Base-by-base conservation (phyloP, 2,888 invertebrate genomes). In the Cryptocephalus moraei region DNA sequence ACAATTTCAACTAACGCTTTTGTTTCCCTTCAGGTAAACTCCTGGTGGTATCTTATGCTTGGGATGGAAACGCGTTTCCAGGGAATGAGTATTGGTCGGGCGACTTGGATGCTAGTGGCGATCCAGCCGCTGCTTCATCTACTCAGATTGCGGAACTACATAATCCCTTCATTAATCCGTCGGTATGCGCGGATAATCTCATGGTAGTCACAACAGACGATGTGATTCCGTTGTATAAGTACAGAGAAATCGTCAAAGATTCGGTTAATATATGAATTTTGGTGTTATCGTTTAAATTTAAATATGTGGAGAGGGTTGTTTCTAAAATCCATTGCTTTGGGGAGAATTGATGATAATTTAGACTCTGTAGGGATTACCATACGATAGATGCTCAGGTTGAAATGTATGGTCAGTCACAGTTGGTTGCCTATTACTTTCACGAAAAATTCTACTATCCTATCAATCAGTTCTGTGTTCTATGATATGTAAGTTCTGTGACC, bases 21-120 rank as follows among this genome's bases (percentile, higher is more conserved):
- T 2, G 3, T n/a, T 36, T 36, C 36, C 4, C 2, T 36, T 36
- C 36, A 56, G 58, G 53, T 11, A 58, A 58, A 49, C 48, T 60
- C 11, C 39, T 58, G 14, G 53, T 60, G 4, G 58, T 58, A 12
- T 57, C 59, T 12, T 60, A 58, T 38, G 80, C 84, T 0, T 82
- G 83, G 81, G 84, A 85, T 62, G 79, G 82, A 6, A 85, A 85
- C 58, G 77, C 84, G 0, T 73, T 81, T 48, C 84, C 85, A 1
- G 84, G 84, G 45, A 85, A 85, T 56, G 84, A 84, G 60, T 85
- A 82, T 63, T 85, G 85, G 84, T 54, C 67, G 1, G 76, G 76
- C 6, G 74, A 69, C 43, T 59, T 80, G 1, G 62, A 66, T 0
- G 62, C 71, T 0, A 79, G 80, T 0, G 79, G 81, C 1, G 80